A percentile compares a stretch with the other conserved stretches of the same genome.
Conservation (phyloP, 2,888 invertebrate genomes). For the Anthophora plumipes region DNA sequence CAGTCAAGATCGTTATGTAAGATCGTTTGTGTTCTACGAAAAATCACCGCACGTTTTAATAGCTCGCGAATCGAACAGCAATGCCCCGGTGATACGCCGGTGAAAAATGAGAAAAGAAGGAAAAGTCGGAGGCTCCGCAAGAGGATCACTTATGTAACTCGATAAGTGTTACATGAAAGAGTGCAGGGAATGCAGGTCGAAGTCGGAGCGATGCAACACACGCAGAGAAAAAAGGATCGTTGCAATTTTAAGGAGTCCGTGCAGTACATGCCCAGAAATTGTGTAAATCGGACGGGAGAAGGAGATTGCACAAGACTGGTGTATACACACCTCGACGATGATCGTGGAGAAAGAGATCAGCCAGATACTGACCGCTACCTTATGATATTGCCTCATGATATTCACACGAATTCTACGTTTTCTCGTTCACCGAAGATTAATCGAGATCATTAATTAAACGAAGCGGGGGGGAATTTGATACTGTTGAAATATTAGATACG, state of each 20-base stretch:
- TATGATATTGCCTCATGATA: conserved; percentile 51
- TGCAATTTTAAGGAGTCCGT: conserved; percentile 38
- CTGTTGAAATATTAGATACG: too few relatives aligned
- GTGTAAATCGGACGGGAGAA: conserved; percentile 51
- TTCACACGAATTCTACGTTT: neutral
- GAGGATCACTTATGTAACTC: conserved; percentile 37
- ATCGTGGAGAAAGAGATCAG: conserved; percentile 34
- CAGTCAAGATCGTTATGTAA: conserved; percentile 12
- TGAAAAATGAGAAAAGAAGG: conserved; percentile 13
- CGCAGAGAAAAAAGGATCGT: conserved; percentile 9
- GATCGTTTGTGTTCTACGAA: neutral
- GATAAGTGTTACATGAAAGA: conserved; percentile 38
- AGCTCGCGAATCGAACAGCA: conserved; percentile 1
- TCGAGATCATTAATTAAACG: conserved; percentile 11
- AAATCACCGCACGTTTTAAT: conserved; percentile 14
- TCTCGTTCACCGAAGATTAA: neutral
- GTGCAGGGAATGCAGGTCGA: conserved; percentile 45
- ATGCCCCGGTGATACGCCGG: neutral
- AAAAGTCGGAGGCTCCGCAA: conserved; percentile 3
- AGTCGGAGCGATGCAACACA: neutral
- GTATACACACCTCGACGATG: conserved; percentile 28
- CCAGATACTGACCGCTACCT: conserved; percentile 35
- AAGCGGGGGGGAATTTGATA: conserved; percentile 7
- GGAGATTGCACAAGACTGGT: conserved; percentile 54
- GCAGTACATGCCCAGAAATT: conserved; percentile 42